Evolutionary conservation across 2,797 vertebrate genomes (phyloP).

Genomic region (Ispidina picta): DNA sequence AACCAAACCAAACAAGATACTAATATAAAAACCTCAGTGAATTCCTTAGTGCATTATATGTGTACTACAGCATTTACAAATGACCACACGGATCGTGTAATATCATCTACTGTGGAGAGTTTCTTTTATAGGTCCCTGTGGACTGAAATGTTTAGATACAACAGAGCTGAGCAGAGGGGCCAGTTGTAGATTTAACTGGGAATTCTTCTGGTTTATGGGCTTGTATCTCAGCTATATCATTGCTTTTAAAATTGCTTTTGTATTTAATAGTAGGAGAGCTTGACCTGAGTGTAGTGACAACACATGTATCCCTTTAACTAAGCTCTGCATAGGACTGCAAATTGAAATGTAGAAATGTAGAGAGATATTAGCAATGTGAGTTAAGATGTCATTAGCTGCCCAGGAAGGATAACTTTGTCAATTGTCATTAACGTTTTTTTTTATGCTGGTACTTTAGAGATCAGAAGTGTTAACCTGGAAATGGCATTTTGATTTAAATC

Average conservation of each 20-base stretch:
- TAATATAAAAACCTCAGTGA: conserved; percentile 28
- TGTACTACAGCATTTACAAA: conserved; percentile 49
- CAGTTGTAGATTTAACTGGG: conserved; percentile 35
- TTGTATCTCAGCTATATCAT: conserved; percentile 35
- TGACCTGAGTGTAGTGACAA: neutral
- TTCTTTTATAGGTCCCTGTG: conserved; percentile 40
- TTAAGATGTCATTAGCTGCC: conserved; percentile 2
- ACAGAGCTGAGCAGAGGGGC: neutral
- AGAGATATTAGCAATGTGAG: neutral
- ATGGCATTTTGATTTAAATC: conserved; percentile 17
- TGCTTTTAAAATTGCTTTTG: conserved; percentile 61
- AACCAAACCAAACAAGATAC: conserved; percentile 43
- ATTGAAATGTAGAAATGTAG: neutral
- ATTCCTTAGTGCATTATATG: conserved; percentile 34
- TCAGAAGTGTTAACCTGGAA: neutral
- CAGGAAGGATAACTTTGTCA: neutral
- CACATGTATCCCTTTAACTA: conserved; percentile 17
- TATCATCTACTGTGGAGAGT: conserved; percentile 42
- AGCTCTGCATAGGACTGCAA: neutral
- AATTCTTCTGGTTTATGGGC: conserved; percentile 41
- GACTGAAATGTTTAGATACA: conserved; percentile 45
- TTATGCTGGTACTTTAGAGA: conserved; percentile 7
- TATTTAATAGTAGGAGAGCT: conserved; percentile 37
- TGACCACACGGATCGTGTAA: conserved; percentile 41
- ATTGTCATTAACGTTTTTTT: conserved; percentile 1